Conservation (phyloP, 1,140 invertebrate species). For the Leptinotarsa texana region DNA sequence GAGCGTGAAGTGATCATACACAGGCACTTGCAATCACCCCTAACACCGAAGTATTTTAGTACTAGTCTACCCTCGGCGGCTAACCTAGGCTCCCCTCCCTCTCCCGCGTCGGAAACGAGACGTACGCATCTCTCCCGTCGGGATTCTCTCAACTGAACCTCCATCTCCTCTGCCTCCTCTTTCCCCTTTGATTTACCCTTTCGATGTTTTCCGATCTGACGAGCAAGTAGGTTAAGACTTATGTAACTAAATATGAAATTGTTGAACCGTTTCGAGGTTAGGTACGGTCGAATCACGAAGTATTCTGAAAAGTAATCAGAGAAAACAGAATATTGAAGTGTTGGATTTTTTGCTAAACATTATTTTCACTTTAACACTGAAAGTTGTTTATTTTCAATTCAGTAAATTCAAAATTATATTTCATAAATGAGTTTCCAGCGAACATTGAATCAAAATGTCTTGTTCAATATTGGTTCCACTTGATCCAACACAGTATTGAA, state of each 20-base stretch:
- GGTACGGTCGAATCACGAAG: too few relatives aligned
- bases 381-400: too few relatives aligned
- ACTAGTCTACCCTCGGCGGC: slow-evolving; percentile 47
- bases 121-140: neutral
- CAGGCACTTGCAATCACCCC: slow-evolving; percentile 67
- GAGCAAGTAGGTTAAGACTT: slow-evolving; percentile 15
- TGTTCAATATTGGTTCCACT: too few relatives aligned
- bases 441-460: too few relatives aligned
- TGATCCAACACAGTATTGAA: too few relatives aligned
- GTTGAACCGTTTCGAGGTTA: slow-evolving; percentile 11
- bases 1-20: slow-evolving; percentile 71
- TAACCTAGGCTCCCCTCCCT: slow-evolving; percentile 64
- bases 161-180: too few relatives aligned
- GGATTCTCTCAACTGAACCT: slow-evolving; percentile 16
- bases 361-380: too few relatives aligned
- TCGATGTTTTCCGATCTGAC: slow-evolving; percentile 14
- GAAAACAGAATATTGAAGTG: too few relatives aligned
- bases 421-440: too few relatives aligned
- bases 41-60: slow-evolving; percentile 61
- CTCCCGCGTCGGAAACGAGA: slow-evolving; percentile 34
- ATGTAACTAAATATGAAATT: slow-evolving; percentile 29
- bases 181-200: slow-evolving; percentile 2
- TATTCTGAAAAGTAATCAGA: too few relatives aligned
- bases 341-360: too few relatives aligned
- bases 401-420: too few relatives aligned